Conservation (phyloP, 1,140 invertebrate species). For the Arion vulgaris region DNA sequence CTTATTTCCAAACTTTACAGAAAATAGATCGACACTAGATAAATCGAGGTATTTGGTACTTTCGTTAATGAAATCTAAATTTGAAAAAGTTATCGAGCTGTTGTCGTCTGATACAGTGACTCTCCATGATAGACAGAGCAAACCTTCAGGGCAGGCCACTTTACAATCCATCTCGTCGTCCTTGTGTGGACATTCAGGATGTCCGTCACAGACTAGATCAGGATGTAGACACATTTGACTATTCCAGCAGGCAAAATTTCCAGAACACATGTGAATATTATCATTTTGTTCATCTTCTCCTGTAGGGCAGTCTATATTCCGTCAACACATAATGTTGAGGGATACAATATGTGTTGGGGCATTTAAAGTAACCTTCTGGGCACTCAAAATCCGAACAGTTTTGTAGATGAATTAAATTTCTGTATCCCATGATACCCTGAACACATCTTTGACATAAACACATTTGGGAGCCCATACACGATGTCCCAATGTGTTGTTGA, state of each 20-base stretch:
- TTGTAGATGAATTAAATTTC: neutral
- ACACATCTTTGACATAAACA: neutral
- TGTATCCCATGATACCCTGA: neutral
- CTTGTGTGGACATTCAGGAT: neutral
- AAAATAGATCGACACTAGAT: neutral
- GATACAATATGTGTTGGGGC: neutral
- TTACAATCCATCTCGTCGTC: constrained; percentile 13
- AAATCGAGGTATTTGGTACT: neutral
- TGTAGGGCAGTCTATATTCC: neutral
- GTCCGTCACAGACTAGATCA: constrained; percentile 13
- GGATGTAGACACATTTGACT: neutral
- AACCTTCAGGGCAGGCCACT: neutral
- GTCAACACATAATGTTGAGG: neutral
- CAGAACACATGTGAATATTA: neutral
- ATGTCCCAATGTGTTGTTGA: neutral
- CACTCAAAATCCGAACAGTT: constrained; percentile 1
- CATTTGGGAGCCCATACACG: neutral
- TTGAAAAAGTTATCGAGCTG: no score
- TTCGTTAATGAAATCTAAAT: neutral
- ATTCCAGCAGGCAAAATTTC: neutral
- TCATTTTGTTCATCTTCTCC: neutral
- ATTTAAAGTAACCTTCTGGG: neutral
- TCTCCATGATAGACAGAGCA: neutral
- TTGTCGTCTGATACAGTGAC: neutral
- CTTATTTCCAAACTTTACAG: no score